phyloP scores from a whole-genome alignment of 2,113 vertebrate species.

The Oreochromis aureus region DNA sequence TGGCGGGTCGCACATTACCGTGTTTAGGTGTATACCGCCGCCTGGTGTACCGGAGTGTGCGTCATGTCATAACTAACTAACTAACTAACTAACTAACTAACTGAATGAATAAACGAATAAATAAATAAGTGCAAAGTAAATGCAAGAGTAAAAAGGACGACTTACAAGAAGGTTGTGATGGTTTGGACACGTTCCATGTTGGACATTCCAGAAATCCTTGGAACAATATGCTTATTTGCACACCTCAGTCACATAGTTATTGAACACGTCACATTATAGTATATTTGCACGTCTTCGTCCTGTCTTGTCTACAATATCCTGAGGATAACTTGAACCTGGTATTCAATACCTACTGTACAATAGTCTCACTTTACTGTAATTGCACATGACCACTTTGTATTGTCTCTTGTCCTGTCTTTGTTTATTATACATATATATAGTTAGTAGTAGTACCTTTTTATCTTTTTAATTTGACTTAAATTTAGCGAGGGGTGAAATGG shows the following conservation, averaged over 20 bases:
- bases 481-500: not conserved
- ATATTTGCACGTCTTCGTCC: not conserved
- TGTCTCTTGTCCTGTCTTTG: not conserved
- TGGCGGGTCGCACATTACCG: not conserved
- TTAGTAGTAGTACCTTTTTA: not conserved
- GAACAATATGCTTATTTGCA: not conserved
- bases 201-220: not conserved
- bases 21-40: not conserved
- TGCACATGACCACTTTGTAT: not conserved
- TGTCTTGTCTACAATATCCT: not conserved
- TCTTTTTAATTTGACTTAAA: not conserved
- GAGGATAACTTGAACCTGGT: not conserved
- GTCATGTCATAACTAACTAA: not conserved
- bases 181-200: not conserved
- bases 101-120: accelerated
- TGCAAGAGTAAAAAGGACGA: not conserved
- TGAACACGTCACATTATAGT: not conserved
- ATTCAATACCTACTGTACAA: not conserved
- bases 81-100: not conserved
- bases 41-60: not conserved
- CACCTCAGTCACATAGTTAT: not conserved
- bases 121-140: not conserved
- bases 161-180: not conserved
- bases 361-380: not conserved
- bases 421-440: not conserved